phyloP scores from a whole-genome alignment of 1,140 invertebrate species.

The Drosophila subpulchrella region DNA sequence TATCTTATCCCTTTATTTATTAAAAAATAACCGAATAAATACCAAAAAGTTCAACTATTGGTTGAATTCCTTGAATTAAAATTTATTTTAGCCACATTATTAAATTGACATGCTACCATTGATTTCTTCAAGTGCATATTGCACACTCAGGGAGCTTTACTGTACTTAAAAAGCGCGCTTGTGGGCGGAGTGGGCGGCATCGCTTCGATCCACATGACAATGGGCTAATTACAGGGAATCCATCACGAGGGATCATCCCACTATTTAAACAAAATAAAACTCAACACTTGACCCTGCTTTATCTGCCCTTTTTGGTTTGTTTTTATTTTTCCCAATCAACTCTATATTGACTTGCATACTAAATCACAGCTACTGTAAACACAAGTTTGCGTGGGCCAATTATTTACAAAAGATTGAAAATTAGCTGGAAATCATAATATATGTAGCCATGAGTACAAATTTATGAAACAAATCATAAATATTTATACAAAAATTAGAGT shows the following conservation, averaged over 20 bases:
- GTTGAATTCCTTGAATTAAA: too few relatives aligned
- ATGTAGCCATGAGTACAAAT: not conserved
- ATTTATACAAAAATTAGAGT: not conserved
- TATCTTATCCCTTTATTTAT: too few relatives aligned
- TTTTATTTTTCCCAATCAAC: constrained; percentile 1
- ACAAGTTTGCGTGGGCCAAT: constrained; percentile 7
- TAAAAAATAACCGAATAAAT: too few relatives aligned
- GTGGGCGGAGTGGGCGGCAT: constrained; percentile 36
- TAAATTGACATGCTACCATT: not conserved
- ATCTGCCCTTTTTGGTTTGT: not conserved
- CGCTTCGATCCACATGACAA: constrained; percentile 40
- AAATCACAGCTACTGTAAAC: constrained; percentile 25
- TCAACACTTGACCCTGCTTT: constrained; percentile 34
- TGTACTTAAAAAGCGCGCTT: constrained; percentile 25
- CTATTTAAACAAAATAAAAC: constrained; percentile 23
- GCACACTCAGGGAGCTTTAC: constrained; percentile 5
- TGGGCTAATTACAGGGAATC: constrained; percentile 42
- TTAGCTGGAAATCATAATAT: not conserved
- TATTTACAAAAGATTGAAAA: constrained; percentile 1
- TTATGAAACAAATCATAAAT: not conserved
- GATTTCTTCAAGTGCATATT: constrained; percentile 1
- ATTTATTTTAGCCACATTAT: too few relatives aligned
- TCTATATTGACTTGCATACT: constrained; percentile 19
- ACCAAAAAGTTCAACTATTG: too few relatives aligned
- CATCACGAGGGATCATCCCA: constrained; percentile 29